Evolutionary conservation across 1,140 invertebrate species (phyloP).

Genomic region (Scaptomyza montana): DNA sequence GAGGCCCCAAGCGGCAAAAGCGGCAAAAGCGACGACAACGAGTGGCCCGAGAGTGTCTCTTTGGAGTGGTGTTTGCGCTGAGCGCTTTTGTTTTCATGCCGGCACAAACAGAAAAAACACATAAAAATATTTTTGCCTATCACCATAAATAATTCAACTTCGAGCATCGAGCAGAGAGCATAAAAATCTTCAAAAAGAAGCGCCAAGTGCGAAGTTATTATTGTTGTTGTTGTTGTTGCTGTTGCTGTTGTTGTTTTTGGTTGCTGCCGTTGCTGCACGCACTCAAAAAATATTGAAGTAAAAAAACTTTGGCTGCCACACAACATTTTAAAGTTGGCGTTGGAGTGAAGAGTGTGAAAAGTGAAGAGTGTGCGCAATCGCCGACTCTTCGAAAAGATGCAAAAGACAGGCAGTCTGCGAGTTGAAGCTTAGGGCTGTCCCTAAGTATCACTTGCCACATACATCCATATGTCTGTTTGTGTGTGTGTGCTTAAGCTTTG

Average conservation of each 20-base stretch:
- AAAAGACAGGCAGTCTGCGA: slow-evolving; percentile 76
- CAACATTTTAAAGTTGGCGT: slow-evolving; percentile 57
- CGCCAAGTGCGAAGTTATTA: slow-evolving; percentile 73
- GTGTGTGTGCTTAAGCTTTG: slow-evolving; percentile 38
- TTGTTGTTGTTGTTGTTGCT: slow-evolving; percentile 37
- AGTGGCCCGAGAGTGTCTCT: slow-evolving; percentile 74
- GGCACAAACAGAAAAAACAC: slow-evolving; percentile 59
- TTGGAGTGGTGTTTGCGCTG: slow-evolving; percentile 67
- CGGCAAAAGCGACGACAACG: slow-evolving; percentile 38
- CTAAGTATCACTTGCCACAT: slow-evolving; percentile 42
- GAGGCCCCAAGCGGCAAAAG: slow-evolving; percentile 9
- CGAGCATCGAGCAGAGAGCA: slow-evolving; percentile 34
- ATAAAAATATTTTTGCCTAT: slow-evolving; percentile 81
- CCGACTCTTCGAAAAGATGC: slow-evolving; percentile 43
- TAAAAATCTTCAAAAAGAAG: slow-evolving; percentile 80
- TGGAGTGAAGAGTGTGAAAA: slow-evolving; percentile 55
- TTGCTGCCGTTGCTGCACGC: slow-evolving; percentile 53
- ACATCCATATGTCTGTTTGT: slow-evolving; percentile 14
- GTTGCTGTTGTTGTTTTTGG: slow-evolving; percentile 38
- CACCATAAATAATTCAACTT: slow-evolving; percentile 81
- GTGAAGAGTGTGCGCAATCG: slow-evolving; percentile 33
- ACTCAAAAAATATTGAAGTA: slow-evolving; percentile 70
- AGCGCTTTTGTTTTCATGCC: slow-evolving; percentile 74
- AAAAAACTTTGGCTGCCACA: slow-evolving; percentile 55
- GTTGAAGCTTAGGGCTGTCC: slow-evolving; percentile 59